phyloP scores from a whole-genome alignment of 2,797 vertebrate species.

The Darevskia mixta region DNA sequence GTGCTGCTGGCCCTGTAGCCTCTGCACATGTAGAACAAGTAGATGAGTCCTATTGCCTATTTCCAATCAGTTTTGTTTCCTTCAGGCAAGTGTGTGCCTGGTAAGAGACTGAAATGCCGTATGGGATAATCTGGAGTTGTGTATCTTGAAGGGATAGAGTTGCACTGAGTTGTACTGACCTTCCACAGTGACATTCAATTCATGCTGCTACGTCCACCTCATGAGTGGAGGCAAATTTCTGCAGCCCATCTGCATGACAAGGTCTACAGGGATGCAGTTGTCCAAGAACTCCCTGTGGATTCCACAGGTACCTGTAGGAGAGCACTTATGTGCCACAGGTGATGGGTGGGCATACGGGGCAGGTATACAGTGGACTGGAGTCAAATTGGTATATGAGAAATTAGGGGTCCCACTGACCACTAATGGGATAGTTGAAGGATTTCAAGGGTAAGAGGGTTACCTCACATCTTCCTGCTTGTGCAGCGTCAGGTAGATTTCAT shows the following conservation, averaged over 20 bases:
- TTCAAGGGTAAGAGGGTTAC: constrained; percentile 80
- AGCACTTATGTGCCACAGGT: not conserved
- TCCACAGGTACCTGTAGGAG: not conserved
- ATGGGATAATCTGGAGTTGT: not conserved
- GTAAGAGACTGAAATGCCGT: not conserved
- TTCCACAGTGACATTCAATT: not conserved
- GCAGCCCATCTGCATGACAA: not conserved
- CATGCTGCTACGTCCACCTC: not conserved
- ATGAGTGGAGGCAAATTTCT: not conserved
- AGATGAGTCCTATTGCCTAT: not conserved
- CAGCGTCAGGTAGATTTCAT: constrained; percentile 97
- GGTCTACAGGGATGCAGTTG: not conserved
- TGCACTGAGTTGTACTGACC: not conserved
- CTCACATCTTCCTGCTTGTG: constrained; percentile 98
- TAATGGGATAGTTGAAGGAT: not conserved
- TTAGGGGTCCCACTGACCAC: no score
- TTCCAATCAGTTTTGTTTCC: not conserved
- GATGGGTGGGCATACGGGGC: not conserved
- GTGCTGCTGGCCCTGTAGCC: not conserved
- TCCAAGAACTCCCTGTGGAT: not conserved
- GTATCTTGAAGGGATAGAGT: not conserved
- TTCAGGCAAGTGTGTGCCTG: not conserved
- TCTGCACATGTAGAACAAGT: not conserved
- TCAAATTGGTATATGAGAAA: not conserved
- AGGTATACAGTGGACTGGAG: not conserved